Base-by-base conservation (phyloP, 92 coral and sea anemone species). In the Micromussa lordhowensis region DNA sequence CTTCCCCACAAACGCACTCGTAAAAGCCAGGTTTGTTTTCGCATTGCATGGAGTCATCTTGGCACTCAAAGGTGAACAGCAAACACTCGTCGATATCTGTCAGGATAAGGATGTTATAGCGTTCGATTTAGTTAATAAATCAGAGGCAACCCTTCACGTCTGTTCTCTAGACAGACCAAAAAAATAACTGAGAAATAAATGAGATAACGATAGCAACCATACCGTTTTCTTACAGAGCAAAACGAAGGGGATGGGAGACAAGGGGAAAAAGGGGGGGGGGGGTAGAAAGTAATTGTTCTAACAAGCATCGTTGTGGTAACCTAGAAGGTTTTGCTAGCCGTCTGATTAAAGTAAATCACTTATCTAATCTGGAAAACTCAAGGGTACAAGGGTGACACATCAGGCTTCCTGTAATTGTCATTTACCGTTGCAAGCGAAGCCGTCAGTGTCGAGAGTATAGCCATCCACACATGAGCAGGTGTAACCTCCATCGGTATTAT, bases 371-470 rank as follows among this genome's bases (percentile, higher is more conserved):
- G n/a, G n/a, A 8, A 44, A 44, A 44, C 12, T 44, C 51, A 8
- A 8, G n/a, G n/a, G n/a, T n/a, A n/a, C n/a, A 44, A 44, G 51
- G 51, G 51, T 44, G 0, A 1, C 51, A 44, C 9, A 9, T 44
- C 12, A 44, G 13, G 51, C 51, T 9, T 44, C 51, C 10, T 8
- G 51, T 8, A 44, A 44, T 55, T 16, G 18, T 66, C 9, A 66
- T 31, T 34, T 74, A 90, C 93, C 93, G 57, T 85, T 79, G 77
- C 93, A 90, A n/a, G 93, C 79, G 64, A 82, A 55, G 69, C 86
- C 82, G 36, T 91, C 75, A 32, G 57, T 29, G 36, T 79, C 88
- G 21, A 91, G 86, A 1, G 36, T 58, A 68, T 82, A 91, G 2
- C 92, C 94, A 10, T 24, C 51, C 16, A 58, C 73, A 32, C 94